phyloP scores from a whole-genome alignment of 2,113 vertebrate genomes.

The Mugil cephalus region DNA sequence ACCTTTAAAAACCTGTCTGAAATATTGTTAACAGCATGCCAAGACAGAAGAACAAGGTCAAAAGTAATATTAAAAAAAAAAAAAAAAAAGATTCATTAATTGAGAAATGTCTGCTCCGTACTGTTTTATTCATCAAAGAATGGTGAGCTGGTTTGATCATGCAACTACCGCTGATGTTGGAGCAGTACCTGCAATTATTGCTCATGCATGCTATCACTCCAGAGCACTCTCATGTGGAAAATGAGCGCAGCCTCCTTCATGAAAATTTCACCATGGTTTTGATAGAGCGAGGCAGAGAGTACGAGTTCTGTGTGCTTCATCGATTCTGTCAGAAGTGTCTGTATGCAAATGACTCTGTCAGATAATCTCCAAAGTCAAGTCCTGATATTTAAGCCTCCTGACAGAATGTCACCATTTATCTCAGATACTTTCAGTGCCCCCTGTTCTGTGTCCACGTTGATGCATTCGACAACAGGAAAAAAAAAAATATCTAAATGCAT shows the following conservation, averaged over 20 bases:
- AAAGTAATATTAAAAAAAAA: constrained; percentile 22
- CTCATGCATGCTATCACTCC: constrained; percentile 31
- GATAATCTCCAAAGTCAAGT: constrained; percentile 65
- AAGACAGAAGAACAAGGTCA: constrained; percentile 20
- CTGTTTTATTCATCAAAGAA: constrained; percentile 65
- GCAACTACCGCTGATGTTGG: constrained; percentile 25
- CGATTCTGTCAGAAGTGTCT: constrained; percentile 71
- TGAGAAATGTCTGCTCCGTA: constrained; percentile 12
- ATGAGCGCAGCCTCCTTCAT: constrained; percentile 36
- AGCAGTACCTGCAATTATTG: constrained; percentile 46
- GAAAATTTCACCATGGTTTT: constrained; percentile 44
- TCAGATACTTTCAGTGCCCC: constrained; percentile 32
- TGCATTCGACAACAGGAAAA: not conserved
- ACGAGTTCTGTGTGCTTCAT: constrained; percentile 34
- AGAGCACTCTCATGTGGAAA: constrained; percentile 31
- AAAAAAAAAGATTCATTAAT: constrained; percentile 27
- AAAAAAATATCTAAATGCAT: not conserved
- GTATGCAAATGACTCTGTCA: constrained; percentile 66
- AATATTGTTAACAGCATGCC: too few species aligned
- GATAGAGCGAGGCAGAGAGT: constrained; percentile 27
- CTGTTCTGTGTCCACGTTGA: constrained; percentile 22
- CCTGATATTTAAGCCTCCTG: constrained; percentile 59
- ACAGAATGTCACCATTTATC: constrained; percentile 51
- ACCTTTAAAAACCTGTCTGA: too few species aligned
- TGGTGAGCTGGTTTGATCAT: constrained; percentile 39